phyloP scores from a whole-genome alignment of 2,888 invertebrate genomes.

The Caenorhabditis sp. region DNA sequence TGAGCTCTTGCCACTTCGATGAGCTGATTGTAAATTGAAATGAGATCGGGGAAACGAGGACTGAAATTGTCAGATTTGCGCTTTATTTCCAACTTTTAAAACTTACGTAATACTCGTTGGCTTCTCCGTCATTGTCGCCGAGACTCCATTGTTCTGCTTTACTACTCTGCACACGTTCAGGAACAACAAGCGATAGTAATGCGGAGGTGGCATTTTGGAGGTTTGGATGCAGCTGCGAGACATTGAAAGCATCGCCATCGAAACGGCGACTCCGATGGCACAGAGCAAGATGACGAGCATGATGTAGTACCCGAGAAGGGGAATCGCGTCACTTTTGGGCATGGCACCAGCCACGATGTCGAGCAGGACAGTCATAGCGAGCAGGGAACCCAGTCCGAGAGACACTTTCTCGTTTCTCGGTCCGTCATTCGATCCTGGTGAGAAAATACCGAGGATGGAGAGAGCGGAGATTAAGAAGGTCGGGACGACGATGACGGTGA shows the following conservation, averaged over 20 bases:
- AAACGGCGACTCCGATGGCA: slow-evolving; percentile 80
- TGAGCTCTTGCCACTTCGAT: slow-evolving; percentile 75
- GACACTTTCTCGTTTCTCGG: slow-evolving; percentile 81
- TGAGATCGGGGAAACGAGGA: slow-evolving; percentile 70
- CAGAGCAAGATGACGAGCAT: slow-evolving; percentile 80
- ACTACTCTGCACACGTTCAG: slow-evolving; percentile 54
- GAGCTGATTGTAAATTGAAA: slow-evolving; percentile 71
- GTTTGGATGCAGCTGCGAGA: slow-evolving; percentile 72
- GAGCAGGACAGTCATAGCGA: slow-evolving; percentile 81
- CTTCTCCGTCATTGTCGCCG: slow-evolving; percentile 53
- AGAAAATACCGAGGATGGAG: slow-evolving; percentile 81
- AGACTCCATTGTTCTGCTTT: slow-evolving; percentile 44
- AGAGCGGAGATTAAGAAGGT: slow-evolving; percentile 81
- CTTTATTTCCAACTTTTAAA: background rate
- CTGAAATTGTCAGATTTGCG: slow-evolving; percentile 43
- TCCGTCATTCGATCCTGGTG: slow-evolving; percentile 79
- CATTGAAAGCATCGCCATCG: slow-evolving; percentile 78
- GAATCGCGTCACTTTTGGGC: slow-evolving; percentile 82
- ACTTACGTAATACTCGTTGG: slow-evolving; percentile 60
- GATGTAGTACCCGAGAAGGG: slow-evolving; percentile 81
- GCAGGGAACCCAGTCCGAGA: slow-evolving; percentile 75
- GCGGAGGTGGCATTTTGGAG: slow-evolving; percentile 62
- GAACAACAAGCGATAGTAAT: slow-evolving; percentile 60
- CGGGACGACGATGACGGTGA: slow-evolving; percentile 82
- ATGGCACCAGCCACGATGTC: slow-evolving; percentile 80